Evolutionary conservation across 2,888 invertebrate species (phyloP).

Genomic region (Drosophila meridionalis): DNA sequence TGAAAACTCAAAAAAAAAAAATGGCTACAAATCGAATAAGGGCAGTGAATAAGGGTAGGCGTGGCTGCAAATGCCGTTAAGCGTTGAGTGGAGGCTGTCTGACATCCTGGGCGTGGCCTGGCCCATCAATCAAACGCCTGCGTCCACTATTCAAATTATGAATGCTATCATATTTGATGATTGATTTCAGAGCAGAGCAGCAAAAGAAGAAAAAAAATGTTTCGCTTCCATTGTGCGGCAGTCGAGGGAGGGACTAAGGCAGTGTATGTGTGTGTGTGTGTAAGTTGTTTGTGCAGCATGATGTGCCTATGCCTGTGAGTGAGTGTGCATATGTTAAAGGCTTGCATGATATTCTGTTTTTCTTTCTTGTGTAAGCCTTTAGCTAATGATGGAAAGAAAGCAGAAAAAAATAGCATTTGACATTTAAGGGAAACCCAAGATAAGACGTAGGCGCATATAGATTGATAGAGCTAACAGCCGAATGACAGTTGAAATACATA

Average conservation of each 20-base stretch:
- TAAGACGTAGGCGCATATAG: slow-evolving; percentile 25
- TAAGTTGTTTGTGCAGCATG: slow-evolving; percentile 31
- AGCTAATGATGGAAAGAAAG: slow-evolving; percentile 66
- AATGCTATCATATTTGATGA: slow-evolving; percentile 78
- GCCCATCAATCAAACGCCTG: slow-evolving; percentile 69
- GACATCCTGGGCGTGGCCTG: slow-evolving; percentile 37
- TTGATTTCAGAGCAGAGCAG: slow-evolving; percentile 63
- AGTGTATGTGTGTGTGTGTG: background rate
- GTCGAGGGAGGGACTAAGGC: background rate
- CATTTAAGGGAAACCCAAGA: slow-evolving; percentile 42
- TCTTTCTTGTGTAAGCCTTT: slow-evolving; percentile 73
- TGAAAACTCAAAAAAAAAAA: slow-evolving; percentile 32
- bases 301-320: slow-evolving; percentile 28
- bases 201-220: slow-evolving; percentile 34
- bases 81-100: slow-evolving; percentile 30
- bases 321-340: slow-evolving; percentile 47
- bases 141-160: slow-evolving; percentile 80
- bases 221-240: slow-evolving; percentile 43
- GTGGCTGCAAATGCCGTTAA: slow-evolving; percentile 18
- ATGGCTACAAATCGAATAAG: slow-evolving; percentile 60
- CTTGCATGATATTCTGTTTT: slow-evolving; percentile 74
- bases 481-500: slow-evolving; percentile 15
- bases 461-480: slow-evolving; percentile 37
- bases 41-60: background rate
- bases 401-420: slow-evolving; percentile 47